These are phyloP conservation scores for Pica pica DNA, from an alignment of 2,113 vertebrate genomes.

Conservation along the genomic window DNA sequence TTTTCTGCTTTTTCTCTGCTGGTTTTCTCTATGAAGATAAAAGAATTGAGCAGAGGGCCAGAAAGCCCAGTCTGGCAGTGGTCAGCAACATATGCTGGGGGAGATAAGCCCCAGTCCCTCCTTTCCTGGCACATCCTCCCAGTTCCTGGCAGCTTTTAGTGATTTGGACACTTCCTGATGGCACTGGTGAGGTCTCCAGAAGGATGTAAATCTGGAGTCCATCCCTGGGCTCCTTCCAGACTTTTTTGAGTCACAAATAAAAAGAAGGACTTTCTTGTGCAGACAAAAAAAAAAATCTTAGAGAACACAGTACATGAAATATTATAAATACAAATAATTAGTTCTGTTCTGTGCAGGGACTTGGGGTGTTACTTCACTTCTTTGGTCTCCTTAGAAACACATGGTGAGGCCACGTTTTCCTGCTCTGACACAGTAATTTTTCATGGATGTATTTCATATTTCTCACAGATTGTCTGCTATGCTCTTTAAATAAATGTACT, in stretches of 20 bases:
- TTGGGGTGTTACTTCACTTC: background rate
- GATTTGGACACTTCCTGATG: background rate
- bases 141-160: background rate
- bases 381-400: background rate
- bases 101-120: background rate
- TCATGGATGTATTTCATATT: background rate
- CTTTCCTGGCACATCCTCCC: background rate
- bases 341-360: background rate
- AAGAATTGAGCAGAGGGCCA: background rate
- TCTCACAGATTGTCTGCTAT: background rate
- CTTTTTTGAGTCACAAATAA: background rate
- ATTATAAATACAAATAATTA: background rate
- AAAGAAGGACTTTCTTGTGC: background rate
- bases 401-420: background rate
- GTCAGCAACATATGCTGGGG: background rate
- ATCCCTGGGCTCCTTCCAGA: background rate
- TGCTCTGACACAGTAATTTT: background rate
- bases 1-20: background rate
- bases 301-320: background rate
- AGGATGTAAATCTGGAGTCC: background rate
- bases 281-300: background rate
- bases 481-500: background rate
- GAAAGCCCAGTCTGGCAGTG: background rate
- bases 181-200: background rate
- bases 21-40: accelerated